Base-by-base conservation (phyloP, 2,797 vertebrate species). In the Catharus ustulatus region DNA sequence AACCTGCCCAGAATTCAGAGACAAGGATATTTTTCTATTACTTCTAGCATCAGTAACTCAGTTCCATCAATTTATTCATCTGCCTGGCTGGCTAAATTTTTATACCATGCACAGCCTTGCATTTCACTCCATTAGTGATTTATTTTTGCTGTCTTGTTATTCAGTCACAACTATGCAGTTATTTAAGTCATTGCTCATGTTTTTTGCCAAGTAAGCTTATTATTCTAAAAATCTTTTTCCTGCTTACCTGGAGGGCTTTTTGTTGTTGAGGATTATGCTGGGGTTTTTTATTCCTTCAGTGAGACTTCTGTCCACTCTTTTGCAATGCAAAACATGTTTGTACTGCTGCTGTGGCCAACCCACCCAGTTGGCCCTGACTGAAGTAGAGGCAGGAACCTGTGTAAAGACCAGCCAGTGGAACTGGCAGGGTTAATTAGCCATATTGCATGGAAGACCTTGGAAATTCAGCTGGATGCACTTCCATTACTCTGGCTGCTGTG, bases 131-230 rank as follows among this genome's bases (percentile, higher is more conserved):
- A 52, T 72, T 72, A 86, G 52, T 76, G 71, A 82, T 73, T 90
- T 93, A 59, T 68, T 95, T 94, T 87, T 93, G 34, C 42, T 66
- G 11, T 67, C 75, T 68, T 68, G 20, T 84, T 78, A 62, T 79
- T 92, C 69, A 76, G 66, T 67, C 77, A 69, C 67, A 73, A 24
- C 69, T 63, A 14, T 16, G 42, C 46, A 83, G 58, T 24, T 68
- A 29, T 54, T 71, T 81, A 86, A 89, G 30, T 90, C 59, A 57
- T n/a, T 63, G 88, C 69, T 88, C 55, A 20, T 79, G 55, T 84
- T 93, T 94, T 40, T 94, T 94, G 40, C 51, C 63, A 74, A 40
- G 67, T 84, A 94, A 88, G 67, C 48, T 93, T 76, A 63, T 91
- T 96, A 84, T 69, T 73, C 71, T 63, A 57, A 88, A 94, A 90